phyloP scores from a whole-genome alignment of 2,888 invertebrate species.

The Carpatolechia fugitivella region DNA sequence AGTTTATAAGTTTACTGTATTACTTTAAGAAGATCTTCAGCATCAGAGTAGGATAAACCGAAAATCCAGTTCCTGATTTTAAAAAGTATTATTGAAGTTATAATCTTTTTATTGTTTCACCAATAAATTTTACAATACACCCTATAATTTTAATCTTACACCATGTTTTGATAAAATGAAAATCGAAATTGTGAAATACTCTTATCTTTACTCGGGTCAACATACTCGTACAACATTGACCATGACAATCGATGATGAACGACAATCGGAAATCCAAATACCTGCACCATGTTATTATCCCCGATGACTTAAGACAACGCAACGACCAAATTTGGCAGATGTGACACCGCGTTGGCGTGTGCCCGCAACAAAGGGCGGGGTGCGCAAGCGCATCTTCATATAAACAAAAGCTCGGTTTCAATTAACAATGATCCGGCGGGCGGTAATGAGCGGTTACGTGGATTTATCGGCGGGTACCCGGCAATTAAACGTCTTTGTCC shows the following conservation, averaged over 20 bases:
- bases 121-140: no score
- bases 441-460: conserved; percentile 69
- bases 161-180: no score
- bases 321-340: conserved; percentile 5
- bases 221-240: not conserved
- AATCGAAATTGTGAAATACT: no score
- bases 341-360: conserved; percentile 14
- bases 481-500: conserved; percentile 75
- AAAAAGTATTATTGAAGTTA: no score
- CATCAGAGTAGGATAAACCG: no score
- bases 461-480: conserved; percentile 70
- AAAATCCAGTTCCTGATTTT: no score
- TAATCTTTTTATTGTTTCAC: no score
- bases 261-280: not conserved
- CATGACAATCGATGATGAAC: not conserved
- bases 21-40: no score
- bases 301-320: not conserved
- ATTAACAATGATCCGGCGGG: conserved; percentile 73
- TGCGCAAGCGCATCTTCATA: conserved; percentile 11
- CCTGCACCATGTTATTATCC: not conserved
- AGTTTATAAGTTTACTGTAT: no score
- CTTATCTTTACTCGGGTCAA: not conserved
- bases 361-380: conserved; percentile 3
- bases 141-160: no score
- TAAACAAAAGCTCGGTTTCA: conserved; percentile 65